Conservation (phyloP, 2,888 invertebrate species). For the Dryomyza anilis region DNA sequence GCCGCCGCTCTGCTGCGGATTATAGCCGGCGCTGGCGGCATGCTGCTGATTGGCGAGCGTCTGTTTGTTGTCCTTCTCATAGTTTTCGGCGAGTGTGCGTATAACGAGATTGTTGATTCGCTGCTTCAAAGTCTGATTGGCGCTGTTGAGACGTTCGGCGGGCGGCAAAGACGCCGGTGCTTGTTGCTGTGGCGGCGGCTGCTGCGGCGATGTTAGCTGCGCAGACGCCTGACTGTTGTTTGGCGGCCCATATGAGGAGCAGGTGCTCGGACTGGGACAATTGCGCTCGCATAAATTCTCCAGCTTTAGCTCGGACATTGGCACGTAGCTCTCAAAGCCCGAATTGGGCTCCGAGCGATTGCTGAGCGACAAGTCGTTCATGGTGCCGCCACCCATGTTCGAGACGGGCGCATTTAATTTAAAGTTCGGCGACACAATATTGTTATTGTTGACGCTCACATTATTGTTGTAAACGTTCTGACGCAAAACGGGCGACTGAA, state of each 20-base stretch:
- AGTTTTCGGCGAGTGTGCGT: constrained; percentile 88
- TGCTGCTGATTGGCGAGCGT: constrained; percentile 49
- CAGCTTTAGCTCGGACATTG: constrained; percentile 56
- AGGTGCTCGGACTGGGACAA: constrained; percentile 65
- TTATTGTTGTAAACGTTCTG: constrained; percentile 40
- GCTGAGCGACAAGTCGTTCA: constrained; percentile 37
- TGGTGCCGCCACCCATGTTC: constrained; percentile 43
- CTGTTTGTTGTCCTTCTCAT: constrained; percentile 63
- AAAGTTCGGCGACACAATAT: constrained; percentile 55
- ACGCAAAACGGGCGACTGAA: constrained; percentile 53
- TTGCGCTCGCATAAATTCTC: constrained; percentile 61
- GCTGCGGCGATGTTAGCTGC: constrained; percentile 20
- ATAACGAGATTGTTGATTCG: constrained; percentile 86
- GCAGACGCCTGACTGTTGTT: constrained; percentile 22
- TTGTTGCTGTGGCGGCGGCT: constrained; percentile 16
- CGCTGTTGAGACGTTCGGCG: constrained; percentile 55
- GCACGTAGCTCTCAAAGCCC: constrained; percentile 60
- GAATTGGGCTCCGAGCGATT: constrained; percentile 58
- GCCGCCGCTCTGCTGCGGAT: constrained; percentile 34
- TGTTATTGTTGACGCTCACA: constrained; percentile 41
- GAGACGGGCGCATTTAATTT: constrained; percentile 61
- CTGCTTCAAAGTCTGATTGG: constrained; percentile 82
- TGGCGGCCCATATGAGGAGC: constrained; percentile 63
- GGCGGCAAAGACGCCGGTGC: constrained; percentile 34
- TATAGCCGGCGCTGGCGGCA: constrained; percentile 24